Percentiles rank a stretch among this genome's conserved stretches.
Conservation (phyloP, 1,140 invertebrate species). For the Choristoneura fumiferana region DNA sequence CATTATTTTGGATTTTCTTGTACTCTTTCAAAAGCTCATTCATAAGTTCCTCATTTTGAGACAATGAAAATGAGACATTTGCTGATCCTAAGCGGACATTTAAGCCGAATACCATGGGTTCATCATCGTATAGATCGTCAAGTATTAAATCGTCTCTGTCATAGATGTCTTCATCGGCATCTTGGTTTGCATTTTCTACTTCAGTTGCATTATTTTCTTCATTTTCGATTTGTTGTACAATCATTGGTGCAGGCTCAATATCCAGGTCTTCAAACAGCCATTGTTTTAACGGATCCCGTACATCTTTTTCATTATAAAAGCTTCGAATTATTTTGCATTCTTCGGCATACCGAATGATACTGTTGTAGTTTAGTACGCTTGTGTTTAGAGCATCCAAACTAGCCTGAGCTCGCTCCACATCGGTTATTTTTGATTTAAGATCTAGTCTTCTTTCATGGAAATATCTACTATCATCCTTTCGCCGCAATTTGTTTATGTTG, state of each 20-base stretch:
- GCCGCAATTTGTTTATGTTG: conserved; percentile 66
- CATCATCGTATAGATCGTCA: conserved; percentile 36
- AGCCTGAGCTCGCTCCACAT: conserved; percentile 33
- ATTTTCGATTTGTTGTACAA: conserved; percentile 19
- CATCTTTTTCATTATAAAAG: conserved; percentile 22
- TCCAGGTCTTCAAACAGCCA: conserved; percentile 54
- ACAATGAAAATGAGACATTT: conserved; percentile 33
- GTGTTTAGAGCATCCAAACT: conserved; percentile 35
- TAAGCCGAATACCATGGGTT: not conserved
- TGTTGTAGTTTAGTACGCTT: conserved; percentile 34
- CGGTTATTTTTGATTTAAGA: conserved; percentile 20
- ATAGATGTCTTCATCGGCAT: conserved; percentile 27
- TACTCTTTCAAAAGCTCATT: conserved; percentile 15
- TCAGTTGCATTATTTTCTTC: conserved; percentile 17
- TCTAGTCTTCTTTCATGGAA: conserved; percentile 21
- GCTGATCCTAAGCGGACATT: not conserved
- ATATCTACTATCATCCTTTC: conserved; percentile 35
- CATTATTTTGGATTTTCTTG: not conserved
- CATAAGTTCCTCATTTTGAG: conserved; percentile 21
- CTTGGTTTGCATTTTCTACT: not conserved
- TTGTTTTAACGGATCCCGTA: conserved; percentile 34
- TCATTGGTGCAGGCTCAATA: conserved; percentile 23
- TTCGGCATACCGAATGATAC: conserved; percentile 27
- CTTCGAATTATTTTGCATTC: conserved; percentile 21
- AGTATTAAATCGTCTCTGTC: conserved; percentile 30